Base-by-base conservation (phyloP, 2,888 invertebrate genomes). In the Drosophila setosimentum region DNA sequence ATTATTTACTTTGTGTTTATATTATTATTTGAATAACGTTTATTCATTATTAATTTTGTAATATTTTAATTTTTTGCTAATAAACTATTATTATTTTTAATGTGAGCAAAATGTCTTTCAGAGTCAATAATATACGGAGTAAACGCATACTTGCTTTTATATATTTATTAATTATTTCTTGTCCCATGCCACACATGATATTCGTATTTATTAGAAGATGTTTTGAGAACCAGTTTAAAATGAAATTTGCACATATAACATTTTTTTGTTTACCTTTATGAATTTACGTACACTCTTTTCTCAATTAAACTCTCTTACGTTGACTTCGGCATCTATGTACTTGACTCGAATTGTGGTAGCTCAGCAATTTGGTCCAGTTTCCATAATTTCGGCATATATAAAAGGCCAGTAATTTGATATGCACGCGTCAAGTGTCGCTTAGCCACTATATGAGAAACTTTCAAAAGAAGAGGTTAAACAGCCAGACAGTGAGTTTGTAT, bases 391-490 rank as follows among this genome's bases (percentile, higher is more conserved):
- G 48, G 18, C 13, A 8, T 27, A 32, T 27, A 45, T 51, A 21
- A 27, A 54, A 50, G 21, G 42, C 29, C 11, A 55, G 64, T 27
- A 60, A 78, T 49, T 45, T 60, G 68, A 78, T 68, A 65, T 24
- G 16, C 16, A 24, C 67, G 27, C 51, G 21, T 45, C 33, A 60
- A 57, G 51, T 55, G 16, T n/a, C 53, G 30, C 2, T 45, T n/a
- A 24, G 11, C 37, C n/a, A 78, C 78, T 77, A 66, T 55, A 53
- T 62, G 53, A 21, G 6, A 21, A 59, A 48, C 48, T 60, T 61
- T 21, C 27, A 45, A 37, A 35, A 21, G 16, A 42, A 21, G 24
- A 48, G 57, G 27, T n/a, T 64, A 32, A 50, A 59, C 16, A 48
- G 48, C 45, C 48, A 35, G 60, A n/a, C 51, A 62, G 5, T 49